Evolutionary conservation across 2,888 invertebrate species (phyloP), one percentile per base, ranked within the genome.

Genomic region (Rambutsinella grinnellia): DNA sequence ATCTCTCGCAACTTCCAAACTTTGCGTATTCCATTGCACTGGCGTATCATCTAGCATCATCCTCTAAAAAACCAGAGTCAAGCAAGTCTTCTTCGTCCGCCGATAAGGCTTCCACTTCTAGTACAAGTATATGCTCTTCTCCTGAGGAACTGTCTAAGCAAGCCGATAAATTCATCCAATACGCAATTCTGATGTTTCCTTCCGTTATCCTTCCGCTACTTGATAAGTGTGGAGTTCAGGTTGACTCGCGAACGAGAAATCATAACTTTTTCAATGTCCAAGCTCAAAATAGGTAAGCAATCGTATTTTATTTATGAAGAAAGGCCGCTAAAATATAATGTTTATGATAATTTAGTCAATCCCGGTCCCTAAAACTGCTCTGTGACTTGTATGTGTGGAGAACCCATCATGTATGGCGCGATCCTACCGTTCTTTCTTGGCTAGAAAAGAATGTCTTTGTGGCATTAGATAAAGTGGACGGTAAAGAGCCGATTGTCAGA

Each of bases 1-100:
- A 94, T 87, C 87, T 94, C 54, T 90, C 91, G 49, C 93, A 94
- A 86, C 87, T 96, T 75, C 96, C 96, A n/a, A 96, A 95, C 86
- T 93, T 94, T 89, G 92, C 93, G 0, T 95, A 92, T 86, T 94
- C 94, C 1, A 88, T 93, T 76, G 93, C 95, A 0, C 87, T 95
- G 81, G 93, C 93, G 2, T 87, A 91, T 83, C 93, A 91, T 86
- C 89, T 91, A 83, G 84, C 90, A 26, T 87, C 88, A 46, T 61
- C 47, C 13, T 23, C 47, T 15, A 65, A 79, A n/a, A 58, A 62
- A 26, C 26, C 61, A 24, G 61, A 49, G n/a, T 36, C 63, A 19
- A 61, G 53, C 68, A 54, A 72, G 27, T 44, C 66, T n/a, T 49
- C 88, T 87, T 78, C 80, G 81, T 24, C 85, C 85, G 24, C 76